phyloP scores from a whole-genome alignment of 1,140 invertebrate genomes.

The Bombus cullumanus region DNA sequence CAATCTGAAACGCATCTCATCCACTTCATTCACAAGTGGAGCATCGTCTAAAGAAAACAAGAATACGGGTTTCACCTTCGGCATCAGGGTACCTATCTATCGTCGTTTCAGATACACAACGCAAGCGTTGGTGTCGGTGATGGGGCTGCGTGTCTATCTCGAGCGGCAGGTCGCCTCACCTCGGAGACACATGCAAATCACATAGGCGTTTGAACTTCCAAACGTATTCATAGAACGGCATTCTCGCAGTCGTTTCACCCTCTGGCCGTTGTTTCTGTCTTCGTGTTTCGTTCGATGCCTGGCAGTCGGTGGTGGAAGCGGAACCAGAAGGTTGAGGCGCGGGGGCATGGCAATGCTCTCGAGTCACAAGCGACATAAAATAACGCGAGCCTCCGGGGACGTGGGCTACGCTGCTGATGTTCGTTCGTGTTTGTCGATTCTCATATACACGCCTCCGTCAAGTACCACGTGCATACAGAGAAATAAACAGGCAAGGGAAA shows the following conservation, averaged over 20 bases:
- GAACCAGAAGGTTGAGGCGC: constrained; percentile 3
- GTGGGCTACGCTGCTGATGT: constrained; percentile 36
- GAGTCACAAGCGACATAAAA: constrained; percentile 70
- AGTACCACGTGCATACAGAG: neutral
- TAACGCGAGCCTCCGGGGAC: constrained; percentile 66
- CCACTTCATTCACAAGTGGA: no score
- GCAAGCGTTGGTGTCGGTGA: neutral
- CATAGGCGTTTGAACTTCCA: constrained; percentile 72
- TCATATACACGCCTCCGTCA: constrained; percentile 15
- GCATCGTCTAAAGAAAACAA: neutral
- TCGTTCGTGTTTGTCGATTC: constrained; percentile 48
- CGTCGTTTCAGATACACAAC: no score
- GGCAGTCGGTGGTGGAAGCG: constrained; percentile 19
- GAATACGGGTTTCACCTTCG: neutral
- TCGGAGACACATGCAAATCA: constrained; percentile 69
- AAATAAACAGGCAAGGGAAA: neutral
- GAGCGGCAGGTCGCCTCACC: neutral
- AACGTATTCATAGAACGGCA: constrained; percentile 74
- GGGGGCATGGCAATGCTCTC: constrained; percentile 24
- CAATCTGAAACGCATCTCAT: no score
- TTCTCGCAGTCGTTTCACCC: constrained; percentile 46
- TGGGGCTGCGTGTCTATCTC: neutral
- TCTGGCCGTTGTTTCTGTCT: constrained; percentile 46
- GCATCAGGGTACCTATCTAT: neutral
- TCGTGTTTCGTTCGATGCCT: constrained; percentile 54